Conservation (phyloP, 2,888 invertebrate species). For the Lydus trimaculatus region DNA sequence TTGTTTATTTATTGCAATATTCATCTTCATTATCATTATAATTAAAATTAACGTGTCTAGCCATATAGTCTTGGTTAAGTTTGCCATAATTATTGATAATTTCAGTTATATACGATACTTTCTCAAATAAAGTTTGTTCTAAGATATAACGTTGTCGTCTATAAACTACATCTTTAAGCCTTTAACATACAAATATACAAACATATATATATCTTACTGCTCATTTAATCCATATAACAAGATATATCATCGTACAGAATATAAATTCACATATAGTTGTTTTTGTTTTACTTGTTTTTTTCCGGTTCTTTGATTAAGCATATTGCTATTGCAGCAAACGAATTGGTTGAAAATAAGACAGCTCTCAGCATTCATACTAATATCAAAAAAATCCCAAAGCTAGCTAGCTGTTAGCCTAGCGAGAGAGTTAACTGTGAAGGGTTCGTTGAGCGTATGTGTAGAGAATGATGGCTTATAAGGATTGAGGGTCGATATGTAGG, state of each 20-base stretch:
- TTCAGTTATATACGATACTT: too few relatives aligned
- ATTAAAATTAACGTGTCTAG: too few relatives aligned
- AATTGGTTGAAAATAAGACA: background rate
- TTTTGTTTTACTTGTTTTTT: background rate
- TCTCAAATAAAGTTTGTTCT: too few relatives aligned
- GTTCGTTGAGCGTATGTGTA: slow-evolving; percentile 44
- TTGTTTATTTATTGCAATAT: too few relatives aligned
- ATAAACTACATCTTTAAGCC: background rate
- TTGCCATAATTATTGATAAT: too few relatives aligned
- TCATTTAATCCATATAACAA: background rate
- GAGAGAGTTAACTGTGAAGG: slow-evolving; percentile 32
- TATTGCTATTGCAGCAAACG: background rate
- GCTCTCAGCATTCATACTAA: background rate
- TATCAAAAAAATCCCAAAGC: background rate
- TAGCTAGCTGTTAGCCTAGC: background rate
- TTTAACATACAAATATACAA: background rate
- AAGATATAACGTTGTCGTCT: too few relatives aligned
- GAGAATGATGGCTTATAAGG: slow-evolving; percentile 48
- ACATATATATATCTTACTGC: background rate
- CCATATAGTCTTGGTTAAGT: too few relatives aligned
- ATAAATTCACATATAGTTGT: background rate
- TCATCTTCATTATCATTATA: too few relatives aligned
- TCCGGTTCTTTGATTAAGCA: background rate
- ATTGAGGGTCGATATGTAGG: slow-evolving; percentile 50
- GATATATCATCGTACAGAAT: background rate